These are phyloP conservation scores for Hirundo rustica DNA, from an alignment of 2,797 vertebrate genomes.

Conservation along the genomic window DNA sequence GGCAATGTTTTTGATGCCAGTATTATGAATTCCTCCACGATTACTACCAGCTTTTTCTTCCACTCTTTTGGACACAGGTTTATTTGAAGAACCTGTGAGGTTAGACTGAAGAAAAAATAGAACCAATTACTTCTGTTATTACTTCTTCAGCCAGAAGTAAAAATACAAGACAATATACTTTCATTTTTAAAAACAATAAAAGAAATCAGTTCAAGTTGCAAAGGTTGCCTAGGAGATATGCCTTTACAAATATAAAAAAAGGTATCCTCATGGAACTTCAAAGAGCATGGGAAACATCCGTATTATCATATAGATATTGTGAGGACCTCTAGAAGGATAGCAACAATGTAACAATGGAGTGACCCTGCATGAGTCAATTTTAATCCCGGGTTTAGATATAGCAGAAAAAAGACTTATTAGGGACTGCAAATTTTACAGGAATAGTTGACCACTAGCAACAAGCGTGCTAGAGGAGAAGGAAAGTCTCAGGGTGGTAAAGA, in stretches of 20 bases:
- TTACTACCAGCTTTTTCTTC: conserved; percentile 31
- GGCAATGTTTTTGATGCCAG: conserved; percentile 47
- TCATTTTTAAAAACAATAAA: not conserved
- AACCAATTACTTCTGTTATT: conserved; percentile 13
- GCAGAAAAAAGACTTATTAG: not conserved
- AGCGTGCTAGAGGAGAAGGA: not conserved
- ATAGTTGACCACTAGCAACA: not conserved
- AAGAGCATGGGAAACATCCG: not conserved
- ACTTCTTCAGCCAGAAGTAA: not conserved
- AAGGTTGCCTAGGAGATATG: not conserved
- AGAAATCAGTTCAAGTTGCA: not conserved
- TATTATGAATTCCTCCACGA: conserved; percentile 59
- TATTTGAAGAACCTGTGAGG: conserved; percentile 71
- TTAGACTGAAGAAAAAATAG: conserved; percentile 68
- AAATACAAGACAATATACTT: not conserved
- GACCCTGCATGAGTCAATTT: not conserved
- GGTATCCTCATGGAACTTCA: not conserved
- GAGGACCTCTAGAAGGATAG: not conserved
- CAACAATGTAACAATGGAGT: not conserved
- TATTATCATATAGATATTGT: not conserved
- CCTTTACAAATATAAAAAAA: not conserved
- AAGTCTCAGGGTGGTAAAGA: not conserved
- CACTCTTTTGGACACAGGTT: conserved; percentile 63
- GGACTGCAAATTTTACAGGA: not conserved
- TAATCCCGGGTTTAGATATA: not conserved